Evolutionary conservation across 2,888 invertebrate species (phyloP), one percentile per base, ranked within the genome.

Genomic region (Phalangium opilio): DNA sequence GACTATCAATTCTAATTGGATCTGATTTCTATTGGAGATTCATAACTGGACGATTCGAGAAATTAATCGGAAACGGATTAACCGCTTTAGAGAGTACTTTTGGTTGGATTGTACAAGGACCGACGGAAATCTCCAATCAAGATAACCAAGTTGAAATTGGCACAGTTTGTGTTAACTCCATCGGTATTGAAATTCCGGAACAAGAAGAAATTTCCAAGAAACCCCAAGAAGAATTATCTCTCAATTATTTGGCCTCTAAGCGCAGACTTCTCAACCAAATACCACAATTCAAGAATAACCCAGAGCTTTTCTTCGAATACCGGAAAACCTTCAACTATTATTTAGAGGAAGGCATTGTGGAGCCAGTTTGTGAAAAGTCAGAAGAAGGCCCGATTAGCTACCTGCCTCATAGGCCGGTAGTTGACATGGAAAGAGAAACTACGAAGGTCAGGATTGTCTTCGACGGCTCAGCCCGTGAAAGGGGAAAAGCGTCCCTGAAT

Each of bases 401-500:
- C 33, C n/a, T 49, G 20, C 36, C 42, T 2, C 49, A 49, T 20
- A 18, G 34, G 10, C 35, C 46, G 11, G 46, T 49, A 18, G 32
- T 47, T 10, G 14, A 18, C 8, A 32, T 34, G 12, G 46, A 42
- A 10, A 17, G 32, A 17, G 20, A 11, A 11, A 47, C 45, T 1
- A 49, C 46, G 11, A 47, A 42, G 32, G 19, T 8, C 1, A 4
- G 46, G 4, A 33, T 49, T 14, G 49, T 49, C 4, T 49, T 47
- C 15, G 49, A 49, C 43, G 49, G 42, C 1, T 49, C 47, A 3
- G 34, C 46, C 2, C 47, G 46, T 3, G 20, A 41, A 10, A 12
- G 12, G n/a, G 35, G 36, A 3, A 19, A 10, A 8, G n/a, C 38
- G 4, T 49, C 49, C 1, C 32, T 49, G 18, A 49, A 49, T 49